phyloP scores from a whole-genome alignment of 2,113 vertebrate genomes.

The Zapornia atra region DNA sequence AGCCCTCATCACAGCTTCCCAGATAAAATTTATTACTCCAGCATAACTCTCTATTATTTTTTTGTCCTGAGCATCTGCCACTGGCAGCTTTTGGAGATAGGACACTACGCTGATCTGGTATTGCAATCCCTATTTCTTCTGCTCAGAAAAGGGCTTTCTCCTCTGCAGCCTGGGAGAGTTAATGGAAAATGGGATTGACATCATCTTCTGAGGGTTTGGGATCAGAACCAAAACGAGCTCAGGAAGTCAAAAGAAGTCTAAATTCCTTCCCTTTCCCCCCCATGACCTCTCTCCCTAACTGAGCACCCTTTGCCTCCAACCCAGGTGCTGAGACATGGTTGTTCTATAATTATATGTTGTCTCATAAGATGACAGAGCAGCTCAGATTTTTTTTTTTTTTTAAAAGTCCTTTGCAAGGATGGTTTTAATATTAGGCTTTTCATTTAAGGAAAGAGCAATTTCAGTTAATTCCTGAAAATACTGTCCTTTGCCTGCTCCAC shows the following conservation, averaged over 20 bases:
- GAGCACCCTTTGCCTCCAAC: background rate
- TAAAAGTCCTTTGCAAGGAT: background rate
- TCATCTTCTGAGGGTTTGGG: slow-evolving; percentile 5
- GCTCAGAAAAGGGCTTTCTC: slow-evolving; percentile 26
- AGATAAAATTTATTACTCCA: slow-evolving; percentile 41
- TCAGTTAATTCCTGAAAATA: slow-evolving; percentile 19
- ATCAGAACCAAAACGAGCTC: slow-evolving; percentile 19
- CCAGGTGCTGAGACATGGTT: background rate
- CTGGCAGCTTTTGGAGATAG: slow-evolving; percentile 47
- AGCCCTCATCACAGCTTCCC: background rate
- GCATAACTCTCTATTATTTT: background rate
- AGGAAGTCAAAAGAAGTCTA: background rate
- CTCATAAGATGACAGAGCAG: background rate
- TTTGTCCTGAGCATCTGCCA: slow-evolving; percentile 7
- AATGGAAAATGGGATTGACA: slow-evolving; percentile 32
- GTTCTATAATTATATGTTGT: slow-evolving; percentile 17
- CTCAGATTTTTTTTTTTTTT: background rate
- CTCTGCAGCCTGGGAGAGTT: background rate
- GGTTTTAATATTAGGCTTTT: slow-evolving; percentile 22
- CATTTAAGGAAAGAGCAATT: slow-evolving; percentile 11
- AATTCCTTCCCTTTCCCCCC: background rate
- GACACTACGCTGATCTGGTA: background rate
- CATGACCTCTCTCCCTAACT: background rate
- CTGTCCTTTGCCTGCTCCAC: background rate
- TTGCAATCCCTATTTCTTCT: slow-evolving; percentile 34